These are phyloP conservation scores for Phalacrocorax brasilianus DNA, from an alignment of 2,113 vertebrate species.

Conservation along the genomic window DNA sequence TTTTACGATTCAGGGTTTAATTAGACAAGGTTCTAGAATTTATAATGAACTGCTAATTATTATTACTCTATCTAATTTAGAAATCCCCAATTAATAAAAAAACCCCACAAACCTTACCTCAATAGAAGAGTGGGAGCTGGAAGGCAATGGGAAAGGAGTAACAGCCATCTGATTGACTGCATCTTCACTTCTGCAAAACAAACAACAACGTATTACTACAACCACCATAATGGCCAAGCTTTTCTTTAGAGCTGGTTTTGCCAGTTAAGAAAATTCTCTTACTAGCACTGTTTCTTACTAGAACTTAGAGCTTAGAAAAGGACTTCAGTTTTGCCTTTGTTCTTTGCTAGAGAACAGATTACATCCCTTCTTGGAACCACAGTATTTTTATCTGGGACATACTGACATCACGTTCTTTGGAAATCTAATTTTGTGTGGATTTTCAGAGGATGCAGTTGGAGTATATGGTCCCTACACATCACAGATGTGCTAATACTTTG, in stretches of 20 bases:
- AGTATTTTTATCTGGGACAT: background rate
- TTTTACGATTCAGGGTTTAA: background rate
- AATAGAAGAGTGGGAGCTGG: constrained; percentile 70
- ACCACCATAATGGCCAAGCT: background rate
- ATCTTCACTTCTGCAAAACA: constrained; percentile 82
- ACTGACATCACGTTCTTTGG: background rate
- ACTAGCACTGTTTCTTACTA: background rate
- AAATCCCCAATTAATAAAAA: background rate
- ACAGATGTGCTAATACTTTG: background rate
- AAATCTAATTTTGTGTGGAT: background rate
- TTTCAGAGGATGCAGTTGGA: background rate
- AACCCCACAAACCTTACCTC: constrained; percentile 76
- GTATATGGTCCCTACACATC: background rate
- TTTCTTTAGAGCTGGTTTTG: background rate
- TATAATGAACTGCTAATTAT: background rate
- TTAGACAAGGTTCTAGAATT: background rate
- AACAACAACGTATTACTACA: background rate
- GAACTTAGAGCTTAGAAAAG: background rate
- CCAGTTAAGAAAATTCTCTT: background rate
- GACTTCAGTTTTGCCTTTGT: background rate
- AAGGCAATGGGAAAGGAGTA: constrained; percentile 77
- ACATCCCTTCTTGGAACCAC: background rate
- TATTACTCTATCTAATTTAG: constrained; percentile 2
- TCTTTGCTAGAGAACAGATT: background rate
- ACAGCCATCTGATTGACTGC: constrained; percentile 92